Conservation (phyloP, 2,797 vertebrate species). For the Rhadinocentrus ornatus region DNA sequence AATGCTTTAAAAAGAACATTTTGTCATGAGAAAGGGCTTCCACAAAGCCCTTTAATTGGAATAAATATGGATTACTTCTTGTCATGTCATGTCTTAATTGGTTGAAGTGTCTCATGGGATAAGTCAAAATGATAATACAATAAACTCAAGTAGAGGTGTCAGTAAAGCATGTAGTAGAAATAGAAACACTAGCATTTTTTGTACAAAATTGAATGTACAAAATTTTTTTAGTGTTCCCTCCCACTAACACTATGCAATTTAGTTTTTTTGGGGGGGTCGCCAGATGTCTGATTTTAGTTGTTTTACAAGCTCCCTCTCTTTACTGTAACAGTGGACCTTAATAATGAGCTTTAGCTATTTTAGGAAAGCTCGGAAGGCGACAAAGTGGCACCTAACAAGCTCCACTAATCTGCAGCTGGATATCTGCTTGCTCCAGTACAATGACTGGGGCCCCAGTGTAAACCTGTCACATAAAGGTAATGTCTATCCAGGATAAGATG, state of each 20-base stretch:
- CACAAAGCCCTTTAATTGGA: no score
- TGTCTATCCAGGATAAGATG: background rate
- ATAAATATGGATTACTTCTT: no score
- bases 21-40: no score
- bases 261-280: background rate
- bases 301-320: conserved; percentile 2
- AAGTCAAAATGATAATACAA: no score
- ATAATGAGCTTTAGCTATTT: conserved; percentile 49
- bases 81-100: no score
- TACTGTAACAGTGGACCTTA: conserved; percentile 20
- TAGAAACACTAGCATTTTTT: background rate
- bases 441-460: background rate
- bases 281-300: conserved; percentile 13
- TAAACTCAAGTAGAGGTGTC: no score
- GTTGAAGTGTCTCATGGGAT: no score
- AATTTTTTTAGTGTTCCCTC: background rate
- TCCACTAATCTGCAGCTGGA: conserved; percentile 54
- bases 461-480: conserved; percentile 17
- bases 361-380: conserved; percentile 36
- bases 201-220: background rate
- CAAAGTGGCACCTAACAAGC: conserved; percentile 50
- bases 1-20: no score
- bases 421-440: conserved; percentile 37
- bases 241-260: background rate
- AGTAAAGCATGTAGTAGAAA: no score